A percentile compares a stretch with the other conserved stretches of the same genome.
These are phyloP conservation scores for Maconellicoccus hirsutus DNA, from an alignment of 1,140 invertebrate species.

Conservation along the genomic window DNA sequence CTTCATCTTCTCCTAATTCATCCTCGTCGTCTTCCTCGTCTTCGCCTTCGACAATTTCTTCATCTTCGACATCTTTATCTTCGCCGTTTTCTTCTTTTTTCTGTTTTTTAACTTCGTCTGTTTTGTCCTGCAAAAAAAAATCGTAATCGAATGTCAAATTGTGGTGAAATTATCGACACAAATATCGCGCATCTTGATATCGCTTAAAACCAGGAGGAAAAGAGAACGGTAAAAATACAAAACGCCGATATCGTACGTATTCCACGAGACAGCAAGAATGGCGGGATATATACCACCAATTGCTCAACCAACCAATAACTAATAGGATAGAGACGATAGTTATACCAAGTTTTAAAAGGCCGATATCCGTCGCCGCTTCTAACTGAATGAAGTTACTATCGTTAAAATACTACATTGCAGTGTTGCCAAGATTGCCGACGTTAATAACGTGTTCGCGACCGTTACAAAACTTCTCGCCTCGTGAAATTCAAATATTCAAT, in stretches of 20 bases:
- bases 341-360: neutral
- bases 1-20: conserved; percentile 24
- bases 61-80: conserved; percentile 25
- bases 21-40: conserved; percentile 26
- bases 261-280: neutral
- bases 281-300: neutral
- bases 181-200: too few species aligned
- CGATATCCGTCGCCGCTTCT: neutral
- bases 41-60: conserved; percentile 25
- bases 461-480: neutral
- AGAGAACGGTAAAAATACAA: neutral
- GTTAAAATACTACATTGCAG: neutral
- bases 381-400: neutral
- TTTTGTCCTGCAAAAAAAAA: conserved; percentile 23
- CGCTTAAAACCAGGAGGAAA: too few species aligned
- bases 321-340: neutral
- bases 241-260: neutral
- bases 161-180: neutral
- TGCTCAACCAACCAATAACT: neutral
- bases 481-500: too few species aligned
- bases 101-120: conserved; percentile 25
- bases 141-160: neutral
- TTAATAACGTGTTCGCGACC: neutral
- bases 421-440: neutral
- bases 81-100: conserved; percentile 25